Evolutionary conservation across 2,797 vertebrate genomes (phyloP), one percentile per base, ranked within the genome.

Genomic region (Clarias fuscus): DNA sequence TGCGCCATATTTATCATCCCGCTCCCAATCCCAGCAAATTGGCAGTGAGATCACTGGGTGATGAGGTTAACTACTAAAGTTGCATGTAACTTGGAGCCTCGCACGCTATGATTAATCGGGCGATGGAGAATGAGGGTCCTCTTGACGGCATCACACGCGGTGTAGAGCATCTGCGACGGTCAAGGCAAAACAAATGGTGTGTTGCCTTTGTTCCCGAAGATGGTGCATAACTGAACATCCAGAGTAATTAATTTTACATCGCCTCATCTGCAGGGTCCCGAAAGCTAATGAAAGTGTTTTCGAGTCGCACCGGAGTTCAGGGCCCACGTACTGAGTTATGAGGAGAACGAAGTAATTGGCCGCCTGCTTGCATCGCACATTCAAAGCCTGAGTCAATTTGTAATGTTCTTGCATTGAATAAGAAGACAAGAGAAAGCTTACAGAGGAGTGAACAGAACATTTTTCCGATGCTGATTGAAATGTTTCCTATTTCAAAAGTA

Each of bases 11-110:
- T 97, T 94, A 97, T 98, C 97, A 97, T 96, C 95, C 89, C 91
- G 85, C 93, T 93, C 93, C 95, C 92, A 94, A 94, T 95, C 95
- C 95, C 92, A 94, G 95, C 96, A 95, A 94, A 96, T 97, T 95
- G 96, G 96, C 96, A 95, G 94, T 95, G 93, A 92, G 95, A 96
- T 96, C 93, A 93, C 94, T 90, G 96, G 97, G 97, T 97, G 95
- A 95, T 79, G 92, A 95, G 97, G 97, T 98, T 98, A 98, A 98
- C 97, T 98, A 96, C 97, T 95, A 83, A 97, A 98, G 96, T 96
- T 96, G 95, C 97, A 94, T 95, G 94, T 96, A 97, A 97, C 96
- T 97, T 94, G 95, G 96, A 96, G 95, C 93, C 92, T 95, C 92
- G 91, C 93, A 94, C 91, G 83, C 85, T 93, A 96, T 96, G 96